phyloP scores from a whole-genome alignment of 2,113 vertebrate species.

The Lophochroa leadbeateri region DNA sequence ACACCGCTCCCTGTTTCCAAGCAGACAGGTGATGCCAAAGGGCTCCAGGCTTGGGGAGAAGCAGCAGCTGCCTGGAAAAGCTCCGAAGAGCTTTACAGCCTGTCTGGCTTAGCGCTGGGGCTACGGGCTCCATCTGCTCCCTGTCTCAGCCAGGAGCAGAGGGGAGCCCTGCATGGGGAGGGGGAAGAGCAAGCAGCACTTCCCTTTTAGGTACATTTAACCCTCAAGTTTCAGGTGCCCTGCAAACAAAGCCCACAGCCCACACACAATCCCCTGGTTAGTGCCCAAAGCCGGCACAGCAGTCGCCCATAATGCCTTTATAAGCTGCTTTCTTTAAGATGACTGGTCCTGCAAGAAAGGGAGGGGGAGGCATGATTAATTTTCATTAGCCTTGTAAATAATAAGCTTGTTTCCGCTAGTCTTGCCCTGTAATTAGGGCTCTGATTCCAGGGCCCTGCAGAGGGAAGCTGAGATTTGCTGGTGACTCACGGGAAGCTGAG shows the following conservation, averaged over 20 bases:
- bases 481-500: neutral
- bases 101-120: neutral
- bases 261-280: neutral
- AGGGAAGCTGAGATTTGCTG: constrained; percentile 25
- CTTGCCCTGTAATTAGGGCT: constrained; percentile 34
- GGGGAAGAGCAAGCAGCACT: neutral
- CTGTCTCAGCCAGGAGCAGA: neutral
- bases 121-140: constrained; percentile 13
- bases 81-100: neutral
- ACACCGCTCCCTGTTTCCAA: neutral
- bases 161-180: neutral
- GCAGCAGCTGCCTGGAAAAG: constrained; percentile 24
- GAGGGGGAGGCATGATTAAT: constrained; percentile 41
- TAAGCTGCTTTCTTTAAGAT: neutral
- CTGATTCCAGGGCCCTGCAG: constrained; percentile 7
- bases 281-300: neutral
- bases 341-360: constrained; percentile 26
- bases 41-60: neutral
- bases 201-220: neutral
- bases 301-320: neutral
- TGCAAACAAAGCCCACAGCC: neutral
- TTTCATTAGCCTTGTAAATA: constrained; percentile 59
- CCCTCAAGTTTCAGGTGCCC: neutral
- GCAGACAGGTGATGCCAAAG: neutral
- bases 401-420: constrained; percentile 29